A percentile compares a stretch with the other conserved stretches of the same genome.
phyloP scores from a whole-genome alignment of 2,113 vertebrate genomes.

The Saguinus imperator region DNA sequence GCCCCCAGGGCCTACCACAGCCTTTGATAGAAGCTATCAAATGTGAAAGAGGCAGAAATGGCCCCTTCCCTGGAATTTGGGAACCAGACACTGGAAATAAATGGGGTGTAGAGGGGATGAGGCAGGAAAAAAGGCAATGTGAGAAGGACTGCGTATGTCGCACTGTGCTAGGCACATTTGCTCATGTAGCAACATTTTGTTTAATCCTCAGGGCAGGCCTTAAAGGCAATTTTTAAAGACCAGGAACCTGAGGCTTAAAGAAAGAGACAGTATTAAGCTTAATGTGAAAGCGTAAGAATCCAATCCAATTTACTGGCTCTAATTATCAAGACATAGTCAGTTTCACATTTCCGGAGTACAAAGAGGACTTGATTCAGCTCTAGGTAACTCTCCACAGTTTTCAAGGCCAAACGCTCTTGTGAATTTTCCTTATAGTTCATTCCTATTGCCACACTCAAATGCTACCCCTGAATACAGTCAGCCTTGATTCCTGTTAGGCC shows the following conservation, averaged over 20 bases:
- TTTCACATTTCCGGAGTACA: not conserved
- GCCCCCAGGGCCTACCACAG: not conserved
- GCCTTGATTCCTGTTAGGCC: not conserved
- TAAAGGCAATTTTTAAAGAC: not conserved
- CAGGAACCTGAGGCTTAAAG: not conserved
- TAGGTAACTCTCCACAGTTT: not conserved
- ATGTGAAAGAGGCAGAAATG: not conserved
- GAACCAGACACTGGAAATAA: not conserved
- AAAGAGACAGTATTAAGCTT: not conserved
- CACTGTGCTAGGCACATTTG: not conserved
- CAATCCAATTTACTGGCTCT: not conserved
- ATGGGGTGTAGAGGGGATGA: not conserved
- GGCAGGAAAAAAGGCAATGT: not conserved
- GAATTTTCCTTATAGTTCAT: not conserved
- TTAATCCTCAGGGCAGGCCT: not conserved
- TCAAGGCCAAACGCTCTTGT: not conserved
- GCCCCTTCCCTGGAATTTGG: not conserved
- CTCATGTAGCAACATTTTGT: not conserved
- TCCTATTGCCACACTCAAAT: not conserved
- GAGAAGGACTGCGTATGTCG: not conserved
- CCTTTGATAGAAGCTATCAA: not conserved
- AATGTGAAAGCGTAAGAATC: not conserved
- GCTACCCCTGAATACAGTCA: not conserved
- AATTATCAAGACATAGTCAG: accelerated
- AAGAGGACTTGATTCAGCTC: not conserved